phyloP scores from a whole-genome alignment of 2,113 vertebrate species.

The Ursus arctos region DNA sequence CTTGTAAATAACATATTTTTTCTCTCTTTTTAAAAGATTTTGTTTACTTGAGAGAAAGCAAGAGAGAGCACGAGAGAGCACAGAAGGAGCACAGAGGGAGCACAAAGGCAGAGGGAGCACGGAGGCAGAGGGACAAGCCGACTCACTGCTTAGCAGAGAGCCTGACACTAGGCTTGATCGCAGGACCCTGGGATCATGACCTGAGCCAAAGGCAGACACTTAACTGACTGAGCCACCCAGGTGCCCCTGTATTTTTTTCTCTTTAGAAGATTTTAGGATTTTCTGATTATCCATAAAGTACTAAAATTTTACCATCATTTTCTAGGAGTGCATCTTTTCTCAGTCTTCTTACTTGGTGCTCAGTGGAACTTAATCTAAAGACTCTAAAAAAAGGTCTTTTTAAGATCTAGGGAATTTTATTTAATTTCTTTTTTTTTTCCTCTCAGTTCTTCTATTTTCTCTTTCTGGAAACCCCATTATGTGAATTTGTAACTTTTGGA shows the following conservation, averaged over 20 bases:
- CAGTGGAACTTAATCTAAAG: slow-evolving; percentile 2
- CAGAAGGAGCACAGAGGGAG: not conserved
- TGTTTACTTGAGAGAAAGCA: not conserved
- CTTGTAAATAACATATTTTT: not conserved
- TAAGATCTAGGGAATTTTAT: not conserved
- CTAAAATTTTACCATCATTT: not conserved
- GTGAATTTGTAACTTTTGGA: not conserved
- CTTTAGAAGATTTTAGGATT: slow-evolving; percentile 30
- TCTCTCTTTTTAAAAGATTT: slow-evolving; percentile 19
- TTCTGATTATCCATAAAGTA: not conserved
- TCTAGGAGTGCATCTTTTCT: not conserved
- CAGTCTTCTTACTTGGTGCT: not conserved
- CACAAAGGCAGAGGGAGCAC: not conserved
- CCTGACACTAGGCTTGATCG: not conserved
- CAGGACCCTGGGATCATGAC: not conserved
- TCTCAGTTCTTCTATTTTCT: not conserved
- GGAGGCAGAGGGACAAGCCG: not conserved
- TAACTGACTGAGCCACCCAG: not conserved
- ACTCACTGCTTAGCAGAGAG: not conserved
- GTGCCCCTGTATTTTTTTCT: not conserved
- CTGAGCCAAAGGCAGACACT: not conserved
- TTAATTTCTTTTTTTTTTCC: slow-evolving; percentile 18
- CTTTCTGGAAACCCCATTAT: not conserved
- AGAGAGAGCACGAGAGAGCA: too few relatives aligned
- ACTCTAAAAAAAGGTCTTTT: not conserved